Evolutionary conservation across 2,797 vertebrate species (phyloP).

Genomic region (Lacerta agilis): DNA sequence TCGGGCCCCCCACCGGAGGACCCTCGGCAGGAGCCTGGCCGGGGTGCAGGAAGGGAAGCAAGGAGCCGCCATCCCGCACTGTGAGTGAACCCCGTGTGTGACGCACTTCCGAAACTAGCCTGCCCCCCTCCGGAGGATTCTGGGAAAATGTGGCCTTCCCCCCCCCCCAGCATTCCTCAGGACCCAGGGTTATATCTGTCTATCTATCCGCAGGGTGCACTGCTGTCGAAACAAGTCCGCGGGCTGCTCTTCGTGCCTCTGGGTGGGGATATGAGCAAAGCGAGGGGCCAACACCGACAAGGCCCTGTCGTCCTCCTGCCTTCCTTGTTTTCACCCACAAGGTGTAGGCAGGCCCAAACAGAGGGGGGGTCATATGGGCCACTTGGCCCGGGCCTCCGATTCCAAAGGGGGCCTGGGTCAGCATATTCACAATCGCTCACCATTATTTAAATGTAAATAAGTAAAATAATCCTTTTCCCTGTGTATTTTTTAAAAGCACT

Average conservation of each 20-base stretch:
- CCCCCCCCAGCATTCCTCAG: background rate
- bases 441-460: too few relatives aligned
- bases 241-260: background rate
- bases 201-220: background rate
- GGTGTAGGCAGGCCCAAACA: too few relatives aligned
- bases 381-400: too few relatives aligned
- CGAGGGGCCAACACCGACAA: background rate
- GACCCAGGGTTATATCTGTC: background rate
- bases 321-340: too few relatives aligned
- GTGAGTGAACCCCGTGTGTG: background rate
- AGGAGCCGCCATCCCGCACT: background rate
- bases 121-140: background rate
- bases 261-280: background rate
- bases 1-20: conserved; percentile 33
- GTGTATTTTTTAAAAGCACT: too few relatives aligned
- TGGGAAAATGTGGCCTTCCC: background rate
- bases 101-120: background rate
- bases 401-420: too few relatives aligned
- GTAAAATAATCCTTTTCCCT: too few relatives aligned
- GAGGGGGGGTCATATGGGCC: too few relatives aligned
- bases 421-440: too few relatives aligned
- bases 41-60: conserved; percentile 24
- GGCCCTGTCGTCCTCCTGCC: too few relatives aligned
- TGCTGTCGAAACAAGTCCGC: background rate
- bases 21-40: conserved; percentile 20